Conservation (phyloP, 2,888 invertebrate genomes). For the Bellardia pandia region DNA sequence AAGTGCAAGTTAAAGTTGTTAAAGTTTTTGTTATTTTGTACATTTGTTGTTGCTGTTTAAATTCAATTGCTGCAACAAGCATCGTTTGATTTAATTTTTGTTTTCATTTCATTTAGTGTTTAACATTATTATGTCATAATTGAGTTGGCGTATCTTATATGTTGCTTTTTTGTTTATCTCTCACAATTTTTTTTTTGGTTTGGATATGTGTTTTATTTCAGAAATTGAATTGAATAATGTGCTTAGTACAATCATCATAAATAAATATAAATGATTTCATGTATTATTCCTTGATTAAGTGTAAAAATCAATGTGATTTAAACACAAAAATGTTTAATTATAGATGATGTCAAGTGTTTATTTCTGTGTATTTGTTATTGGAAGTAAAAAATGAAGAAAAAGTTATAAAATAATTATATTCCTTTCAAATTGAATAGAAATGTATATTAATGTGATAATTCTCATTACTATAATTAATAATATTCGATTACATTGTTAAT, state of each 20-base stretch:
- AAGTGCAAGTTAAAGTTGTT: constrained; percentile 63
- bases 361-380: neutral
- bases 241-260: neutral
- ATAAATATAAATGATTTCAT: constrained; percentile 27
- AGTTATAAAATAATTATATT: neutral
- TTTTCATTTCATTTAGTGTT: neutral
- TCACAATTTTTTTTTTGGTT: neutral
- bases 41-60: neutral
- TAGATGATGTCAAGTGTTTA: constrained; percentile 5
- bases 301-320: neutral
- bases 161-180: neutral
- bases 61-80: constrained; percentile 20
- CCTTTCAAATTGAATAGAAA: neutral
- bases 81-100: constrained; percentile 27
- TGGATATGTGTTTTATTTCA: neutral
- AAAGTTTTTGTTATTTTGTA: constrained; percentile 15
- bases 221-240: neutral
- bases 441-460: too few species aligned
- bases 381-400: neutral
- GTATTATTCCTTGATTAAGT: constrained; percentile 7
- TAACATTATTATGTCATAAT: constrained; percentile 57
- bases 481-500: too few species aligned
- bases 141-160: constrained; percentile 61
- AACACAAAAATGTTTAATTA: constrained; percentile 6
- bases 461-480: too few species aligned